Percentiles rank a stretch among this genome's conserved stretches.
These are phyloP conservation scores for Microcebus griseorufus DNA, from an alignment of 2,113 vertebrate species.

Conservation along the genomic window DNA sequence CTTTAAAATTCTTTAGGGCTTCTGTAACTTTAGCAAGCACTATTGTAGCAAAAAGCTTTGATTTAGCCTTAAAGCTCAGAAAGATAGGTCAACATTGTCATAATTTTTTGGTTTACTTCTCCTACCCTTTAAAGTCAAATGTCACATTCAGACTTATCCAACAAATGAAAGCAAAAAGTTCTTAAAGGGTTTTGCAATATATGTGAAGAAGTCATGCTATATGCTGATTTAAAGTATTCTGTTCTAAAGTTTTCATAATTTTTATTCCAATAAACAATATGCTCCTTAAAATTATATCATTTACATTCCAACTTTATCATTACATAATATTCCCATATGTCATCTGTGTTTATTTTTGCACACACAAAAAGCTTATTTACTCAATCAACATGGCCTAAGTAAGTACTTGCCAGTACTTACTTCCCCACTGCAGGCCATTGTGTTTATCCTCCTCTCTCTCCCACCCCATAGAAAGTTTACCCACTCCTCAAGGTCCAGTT, in stretches of 20 bases:
- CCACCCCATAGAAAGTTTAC: background rate
- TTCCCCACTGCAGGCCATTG: background rate
- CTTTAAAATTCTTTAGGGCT: background rate
- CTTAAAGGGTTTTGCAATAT: background rate
- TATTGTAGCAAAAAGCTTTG: background rate
- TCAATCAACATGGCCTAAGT: background rate
- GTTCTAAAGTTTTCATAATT: background rate
- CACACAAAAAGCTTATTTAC: background rate
- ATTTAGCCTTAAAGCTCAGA: background rate
- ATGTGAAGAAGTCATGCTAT: background rate
- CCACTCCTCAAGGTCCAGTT: background rate
- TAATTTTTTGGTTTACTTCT: background rate
- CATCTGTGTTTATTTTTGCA: background rate
- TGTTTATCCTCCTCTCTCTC: background rate
- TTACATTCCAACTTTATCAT: background rate
- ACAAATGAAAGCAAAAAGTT: slow-evolving; percentile 5
- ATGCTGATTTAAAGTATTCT: background rate
- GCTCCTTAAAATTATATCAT: background rate
- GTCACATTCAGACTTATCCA: background rate
- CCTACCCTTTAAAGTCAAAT: slow-evolving; percentile 27
- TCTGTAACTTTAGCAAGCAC: background rate
- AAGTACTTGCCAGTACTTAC: background rate
- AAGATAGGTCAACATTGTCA: background rate
- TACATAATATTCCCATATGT: background rate
- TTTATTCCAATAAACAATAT: slow-evolving; percentile 19